phyloP scores from a whole-genome alignment of 2,888 invertebrate genomes.

The Pachydiplax longipennis region DNA sequence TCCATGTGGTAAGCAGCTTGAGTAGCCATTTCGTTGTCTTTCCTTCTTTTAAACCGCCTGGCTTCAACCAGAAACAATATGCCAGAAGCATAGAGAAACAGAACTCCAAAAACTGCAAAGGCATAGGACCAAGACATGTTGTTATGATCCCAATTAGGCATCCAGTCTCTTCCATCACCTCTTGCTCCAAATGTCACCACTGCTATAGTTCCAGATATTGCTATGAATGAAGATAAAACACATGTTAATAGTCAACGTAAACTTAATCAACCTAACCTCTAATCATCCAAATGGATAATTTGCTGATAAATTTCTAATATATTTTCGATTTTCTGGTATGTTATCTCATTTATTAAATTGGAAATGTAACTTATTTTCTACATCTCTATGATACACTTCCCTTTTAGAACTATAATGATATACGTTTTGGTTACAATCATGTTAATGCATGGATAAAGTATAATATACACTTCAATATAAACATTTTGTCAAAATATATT shows the following conservation, averaged over 20 bases:
- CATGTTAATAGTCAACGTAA: not conserved
- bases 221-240: constrained; percentile 61
- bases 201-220: constrained; percentile 81
- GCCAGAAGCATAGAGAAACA: constrained; percentile 78
- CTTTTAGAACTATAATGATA: too few relatives aligned
- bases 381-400: too few relatives aligned
- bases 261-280: not conserved
- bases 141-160: constrained; percentile 96
- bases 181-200: constrained; percentile 88
- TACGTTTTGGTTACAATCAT: too few relatives aligned
- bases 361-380: too few relatives aligned
- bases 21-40: constrained; percentile 73
- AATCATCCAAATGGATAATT: not conserved
- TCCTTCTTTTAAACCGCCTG: constrained; percentile 77
- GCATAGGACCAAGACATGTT: constrained; percentile 95
- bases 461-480: too few relatives aligned
- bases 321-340: not conserved
- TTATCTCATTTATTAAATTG: not conserved
- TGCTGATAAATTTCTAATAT: not conserved
- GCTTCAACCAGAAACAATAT: constrained; percentile 85
- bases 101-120: constrained; percentile 80
- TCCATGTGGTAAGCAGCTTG: constrained; percentile 72
- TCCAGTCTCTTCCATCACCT: constrained; percentile 92
- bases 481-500: too few relatives aligned
- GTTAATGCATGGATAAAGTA: too few relatives aligned